Conservation (phyloP, 2,797 vertebrate genomes). For the Kryptopterus vitreolus region DNA sequence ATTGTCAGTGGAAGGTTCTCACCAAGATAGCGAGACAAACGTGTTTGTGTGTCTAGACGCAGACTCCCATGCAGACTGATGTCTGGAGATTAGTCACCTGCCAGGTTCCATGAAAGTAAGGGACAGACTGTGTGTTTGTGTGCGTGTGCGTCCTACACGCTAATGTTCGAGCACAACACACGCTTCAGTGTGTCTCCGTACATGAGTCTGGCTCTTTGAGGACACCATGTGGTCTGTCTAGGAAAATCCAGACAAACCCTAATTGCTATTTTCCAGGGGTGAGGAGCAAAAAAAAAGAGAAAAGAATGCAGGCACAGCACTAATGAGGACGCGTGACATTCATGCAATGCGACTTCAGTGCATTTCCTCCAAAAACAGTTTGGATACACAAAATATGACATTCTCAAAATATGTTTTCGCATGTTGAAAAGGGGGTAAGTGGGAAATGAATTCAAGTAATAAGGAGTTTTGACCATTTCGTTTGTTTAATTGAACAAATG, state of each 20-base stretch:
- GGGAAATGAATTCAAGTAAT: background rate
- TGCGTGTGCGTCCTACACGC: background rate
- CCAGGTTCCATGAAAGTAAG: constrained; percentile 30
- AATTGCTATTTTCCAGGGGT: background rate
- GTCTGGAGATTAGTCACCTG: constrained; percentile 42
- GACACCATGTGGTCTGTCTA: constrained; percentile 46
- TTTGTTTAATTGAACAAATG: background rate
- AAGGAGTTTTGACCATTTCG: background rate
- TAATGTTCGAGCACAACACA: background rate
- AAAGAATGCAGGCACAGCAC: constrained; percentile 7
- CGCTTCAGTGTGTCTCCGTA: background rate
- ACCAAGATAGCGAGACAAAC: no score
- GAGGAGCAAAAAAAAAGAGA: no score
- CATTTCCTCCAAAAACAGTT: background rate
- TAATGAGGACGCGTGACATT: background rate
- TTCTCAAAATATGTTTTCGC: background rate
- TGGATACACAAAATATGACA: background rate
- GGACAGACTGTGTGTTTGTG: constrained; percentile 12
- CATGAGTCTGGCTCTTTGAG: background rate
- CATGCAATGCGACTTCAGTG: background rate
- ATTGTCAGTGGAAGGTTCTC: background rate
- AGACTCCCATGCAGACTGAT: constrained; percentile 28
- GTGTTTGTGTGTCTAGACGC: background rate
- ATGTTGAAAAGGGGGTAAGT: background rate
- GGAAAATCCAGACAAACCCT: constrained; percentile 26